Base-by-base conservation (phyloP, 2,797 vertebrate genomes). In the Lutjanus campechanus region DNA sequence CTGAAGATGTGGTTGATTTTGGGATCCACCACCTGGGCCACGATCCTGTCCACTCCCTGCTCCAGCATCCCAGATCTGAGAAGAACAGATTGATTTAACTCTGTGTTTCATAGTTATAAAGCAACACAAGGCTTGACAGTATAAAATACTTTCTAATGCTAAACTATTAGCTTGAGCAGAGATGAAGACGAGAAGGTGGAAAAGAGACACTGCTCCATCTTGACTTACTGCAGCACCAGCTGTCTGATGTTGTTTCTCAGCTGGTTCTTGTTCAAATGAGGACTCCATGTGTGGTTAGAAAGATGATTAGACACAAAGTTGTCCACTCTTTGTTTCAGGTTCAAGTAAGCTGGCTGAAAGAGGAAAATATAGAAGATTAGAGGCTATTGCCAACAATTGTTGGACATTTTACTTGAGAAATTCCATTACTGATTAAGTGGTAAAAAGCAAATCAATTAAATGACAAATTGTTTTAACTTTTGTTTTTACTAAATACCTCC, bases 231-330 rank as follows among this genome's bases (percentile, higher is more conserved):
- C 65, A 99, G 95, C 77, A 99, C 98, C 49, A 99, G 97, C 79
- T 99, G 98, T 46, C 98, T 92, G 91, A 99, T 99, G 88, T 97
- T 99, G 95, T 99, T 99, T 80, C 98, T 96, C 81, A 99, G 94
- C 91, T 99, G 98, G 94, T 99, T 99, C 94, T 99, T 99, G 94
- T 99, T 99, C 83, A 99, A 94, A 87, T 99, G 98, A 62, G 98
- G 98, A 82, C 98, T 99, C 98, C 98, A 99, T 0, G 98, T 99
- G 89, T 99, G 98, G 90, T 97, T 99, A 0, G 98, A 97, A 53
- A 99, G 96, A 84, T 99, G 98, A 83, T 98, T 99, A 2, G 98
- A 98, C 69, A 99, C 98, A 89, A 99, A 99, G 93, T 98, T 99
- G 90, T 99, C 98, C 82, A 99, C 98, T 4, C 98, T 96, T 78